Percentiles rank a stretch among this genome's conserved stretches.
Evolutionary conservation across 2,113 vertebrate genomes (phyloP).

Genomic region (Lanius collurio): DNA sequence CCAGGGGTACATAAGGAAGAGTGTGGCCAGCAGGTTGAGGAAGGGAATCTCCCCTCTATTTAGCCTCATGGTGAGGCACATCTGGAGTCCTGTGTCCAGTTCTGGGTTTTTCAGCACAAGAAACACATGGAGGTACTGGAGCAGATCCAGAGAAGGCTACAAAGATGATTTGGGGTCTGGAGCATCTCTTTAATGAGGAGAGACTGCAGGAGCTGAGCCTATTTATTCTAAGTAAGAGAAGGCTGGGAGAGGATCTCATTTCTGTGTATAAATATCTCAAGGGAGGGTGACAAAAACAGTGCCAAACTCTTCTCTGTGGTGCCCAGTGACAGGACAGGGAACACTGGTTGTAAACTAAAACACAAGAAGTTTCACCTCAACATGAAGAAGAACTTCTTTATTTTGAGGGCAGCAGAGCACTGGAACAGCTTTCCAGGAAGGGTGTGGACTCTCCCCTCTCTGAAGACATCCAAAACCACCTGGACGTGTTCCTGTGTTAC

Average conservation of each 20-base stretch:
- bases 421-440: not conserved
- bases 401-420: not conserved
- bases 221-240: not conserved
- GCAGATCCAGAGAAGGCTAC: not conserved
- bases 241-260: not conserved
- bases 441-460: not conserved
- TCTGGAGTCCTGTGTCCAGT: not conserved
- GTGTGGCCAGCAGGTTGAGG: fast-evolving
- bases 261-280: not conserved
- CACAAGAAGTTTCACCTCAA: not conserved
- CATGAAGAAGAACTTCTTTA: not conserved
- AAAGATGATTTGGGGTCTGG: not conserved
- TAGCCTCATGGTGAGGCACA: not conserved
- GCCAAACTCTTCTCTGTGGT: too few relatives aligned
- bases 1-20: not conserved
- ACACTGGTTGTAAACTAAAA: not conserved
- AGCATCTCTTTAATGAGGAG: too few relatives aligned
- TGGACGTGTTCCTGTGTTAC: not conserved
- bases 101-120: not conserved
- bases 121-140: not conserved
- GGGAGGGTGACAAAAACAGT: not conserved
- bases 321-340: not conserved
- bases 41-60: not conserved
- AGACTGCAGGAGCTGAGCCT: too few relatives aligned
- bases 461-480: not conserved